Evolutionary conservation across 2,888 invertebrate species (phyloP), one percentile per base, ranked within the genome.

Genomic region (Melanargia galathea): DNA sequence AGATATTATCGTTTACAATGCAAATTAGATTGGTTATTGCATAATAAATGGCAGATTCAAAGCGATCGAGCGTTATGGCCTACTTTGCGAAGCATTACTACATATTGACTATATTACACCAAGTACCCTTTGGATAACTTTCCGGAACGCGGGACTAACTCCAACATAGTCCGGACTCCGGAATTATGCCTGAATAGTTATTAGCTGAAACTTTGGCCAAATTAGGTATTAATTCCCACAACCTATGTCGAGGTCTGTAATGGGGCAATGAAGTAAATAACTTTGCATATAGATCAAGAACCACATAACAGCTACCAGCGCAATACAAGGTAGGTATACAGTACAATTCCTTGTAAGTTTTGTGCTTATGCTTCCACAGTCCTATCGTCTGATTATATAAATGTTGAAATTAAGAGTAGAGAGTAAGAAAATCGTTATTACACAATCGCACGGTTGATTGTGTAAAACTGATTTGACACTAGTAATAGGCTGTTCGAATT

Each of bases 111-210:
- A 35, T 58, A 35, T 24, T 35, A 46, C 35, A n/a, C 45, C 18
- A 45, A 30, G 30, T 56, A 56, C 46, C 35, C 48, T 46, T 58
- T 22, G 35, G 35, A 24, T 35, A 58, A 58, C 58, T 58, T 70
- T 62, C 69, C 64, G 71, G 75, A 73, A 68, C 71, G 68, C 70
- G 69, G 68, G 72, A 71, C 71, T 70, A 64, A 67, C 70, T 70
- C 67, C 70, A 62, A 73, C 73, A 72, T 73, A 48, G 48, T 58
- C 16, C 18, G 16, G 70, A 46, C 20, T 33, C n/a, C 30, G 58
- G 70, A 74, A 73, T 75, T 72, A 66, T 67, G 75, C 70, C 68
- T 79, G 76, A 78, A 78, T 78, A 76, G 78, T 75, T 73, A 76
- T 79, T 71, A 75, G 65, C 55, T 67, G 52, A 65, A 73, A 76